Conservation (phyloP, 2,888 invertebrate genomes). For the Ennomos quercinarius region DNA sequence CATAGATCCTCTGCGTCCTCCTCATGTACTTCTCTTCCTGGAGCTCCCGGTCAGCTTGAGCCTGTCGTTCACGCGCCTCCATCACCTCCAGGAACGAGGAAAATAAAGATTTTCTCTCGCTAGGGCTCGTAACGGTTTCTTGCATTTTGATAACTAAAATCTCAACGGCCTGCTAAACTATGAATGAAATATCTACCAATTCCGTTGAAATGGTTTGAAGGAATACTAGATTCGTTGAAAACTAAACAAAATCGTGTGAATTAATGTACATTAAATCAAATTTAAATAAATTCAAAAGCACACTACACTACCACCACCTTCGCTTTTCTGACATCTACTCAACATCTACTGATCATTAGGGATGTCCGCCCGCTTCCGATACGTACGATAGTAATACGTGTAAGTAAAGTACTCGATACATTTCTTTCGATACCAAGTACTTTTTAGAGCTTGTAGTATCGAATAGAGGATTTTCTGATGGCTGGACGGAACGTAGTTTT, state of each 20-base stretch:
- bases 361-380: too few species aligned
- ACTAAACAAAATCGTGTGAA: conserved; percentile 10
- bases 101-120: conserved; percentile 76
- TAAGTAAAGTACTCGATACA: too few species aligned
- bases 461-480: too few species aligned
- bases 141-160: conserved; percentile 67
- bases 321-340: conserved; percentile 63
- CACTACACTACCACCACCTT: conserved; percentile 60
- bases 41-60: conserved; percentile 68
- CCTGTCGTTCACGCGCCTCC: conserved; percentile 72
- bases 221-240: conserved; percentile 6
- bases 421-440: too few species aligned
- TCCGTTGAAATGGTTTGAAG: not conserved
- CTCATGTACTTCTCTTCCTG: conserved; percentile 76
- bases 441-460: too few species aligned
- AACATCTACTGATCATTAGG: too few species aligned
- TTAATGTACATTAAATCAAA: conserved; percentile 53
- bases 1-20: conserved; percentile 77
- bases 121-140: conserved; percentile 81
- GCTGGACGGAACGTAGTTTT: too few species aligned
- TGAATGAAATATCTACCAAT: not conserved
- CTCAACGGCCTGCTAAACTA: conserved; percentile 17
- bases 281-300: conserved; percentile 61
- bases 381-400: too few species aligned
- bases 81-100: conserved; percentile 75